These are phyloP conservation scores for Abrostola triplasia DNA, from an alignment of 2,888 invertebrate genomes.

Conservation along the genomic window DNA sequence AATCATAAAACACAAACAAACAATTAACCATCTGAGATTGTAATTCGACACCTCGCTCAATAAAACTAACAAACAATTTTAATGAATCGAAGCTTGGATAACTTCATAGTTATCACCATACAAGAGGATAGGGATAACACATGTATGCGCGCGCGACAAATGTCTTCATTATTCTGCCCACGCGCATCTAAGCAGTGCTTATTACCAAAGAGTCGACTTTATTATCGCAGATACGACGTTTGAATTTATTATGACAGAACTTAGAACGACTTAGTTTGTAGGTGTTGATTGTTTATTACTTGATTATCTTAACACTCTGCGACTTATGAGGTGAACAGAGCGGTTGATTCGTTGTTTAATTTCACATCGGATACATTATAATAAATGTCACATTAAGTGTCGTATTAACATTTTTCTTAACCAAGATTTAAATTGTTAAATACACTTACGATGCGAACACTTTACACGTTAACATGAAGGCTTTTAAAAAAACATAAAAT, in stretches of 20 bases:
- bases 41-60: constrained; percentile 22
- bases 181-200: constrained; percentile 61
- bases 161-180: constrained; percentile 83
- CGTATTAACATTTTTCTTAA: neutral
- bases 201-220: constrained; percentile 55
- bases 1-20: constrained; percentile 4
- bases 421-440: neutral
- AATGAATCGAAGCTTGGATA: constrained; percentile 26
- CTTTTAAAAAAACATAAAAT: too few species aligned
- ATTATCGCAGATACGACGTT: constrained; percentile 54
- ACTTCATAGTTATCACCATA: constrained; percentile 18
- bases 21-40: constrained; percentile 17
- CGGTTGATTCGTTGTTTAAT: constrained; percentile 19
- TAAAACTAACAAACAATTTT: constrained; percentile 22
- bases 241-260: constrained; percentile 47
- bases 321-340: constrained; percentile 29
- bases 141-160: constrained; percentile 69
- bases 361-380: constrained; percentile 2
- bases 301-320: constrained; percentile 18
- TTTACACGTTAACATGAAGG: too few species aligned
- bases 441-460: too few species aligned
- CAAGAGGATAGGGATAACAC: constrained; percentile 59
- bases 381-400: neutral
- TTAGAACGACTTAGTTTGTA: constrained; percentile 25
- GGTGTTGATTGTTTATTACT: constrained; percentile 36